A percentile compares a stretch with the other conserved stretches of the same genome.
These are phyloP conservation scores for Onchidella celtica DNA, from an alignment of 2,888 invertebrate species.

Conservation along the genomic window DNA sequence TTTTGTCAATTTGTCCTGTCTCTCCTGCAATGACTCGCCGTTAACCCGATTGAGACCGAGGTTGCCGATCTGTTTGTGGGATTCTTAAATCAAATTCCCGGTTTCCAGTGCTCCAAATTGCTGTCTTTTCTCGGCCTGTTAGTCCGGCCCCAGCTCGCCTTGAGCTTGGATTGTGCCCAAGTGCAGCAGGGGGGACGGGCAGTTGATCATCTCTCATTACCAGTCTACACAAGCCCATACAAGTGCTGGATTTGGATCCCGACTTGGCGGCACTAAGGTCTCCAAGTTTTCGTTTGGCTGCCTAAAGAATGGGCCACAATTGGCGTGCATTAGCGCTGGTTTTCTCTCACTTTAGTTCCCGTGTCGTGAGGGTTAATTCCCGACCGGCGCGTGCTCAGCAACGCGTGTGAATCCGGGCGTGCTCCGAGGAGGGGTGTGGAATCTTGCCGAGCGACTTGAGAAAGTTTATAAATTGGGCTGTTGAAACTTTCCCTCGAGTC, in stretches of 20 bases:
- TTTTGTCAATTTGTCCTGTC: slow-evolving; percentile 43
- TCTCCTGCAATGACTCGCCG: slow-evolving; percentile 10
- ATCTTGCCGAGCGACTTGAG: background rate
- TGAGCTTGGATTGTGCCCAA: slow-evolving; percentile 27
- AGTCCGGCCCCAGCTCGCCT: slow-evolving; percentile 30
- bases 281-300: slow-evolving; percentile 35
- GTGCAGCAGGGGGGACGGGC: background rate
- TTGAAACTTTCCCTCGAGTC: slow-evolving; percentile 41
- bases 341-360: slow-evolving; percentile 16
- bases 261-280: slow-evolving; percentile 14
- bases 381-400: slow-evolving; percentile 35
- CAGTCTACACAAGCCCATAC: slow-evolving; percentile 24
- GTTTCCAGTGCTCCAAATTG: slow-evolving; percentile 27
- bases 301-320: slow-evolving; percentile 40
- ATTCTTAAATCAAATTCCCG: slow-evolving; percentile 40
- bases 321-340: slow-evolving; percentile 26
- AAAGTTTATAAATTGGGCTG: slow-evolving; percentile 47
- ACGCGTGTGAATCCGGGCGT: slow-evolving; percentile 40
- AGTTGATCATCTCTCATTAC: slow-evolving; percentile 36
- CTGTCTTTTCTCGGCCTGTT: slow-evolving; percentile 42
- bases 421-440: background rate
- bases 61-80: slow-evolving; percentile 47
- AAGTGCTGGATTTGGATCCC: slow-evolving; percentile 25
- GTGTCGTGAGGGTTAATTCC: slow-evolving; percentile 48
- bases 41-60: slow-evolving; percentile 39